Conservation (phyloP, 2,797 vertebrate species). For the Notolepis coatsorum region DNA sequence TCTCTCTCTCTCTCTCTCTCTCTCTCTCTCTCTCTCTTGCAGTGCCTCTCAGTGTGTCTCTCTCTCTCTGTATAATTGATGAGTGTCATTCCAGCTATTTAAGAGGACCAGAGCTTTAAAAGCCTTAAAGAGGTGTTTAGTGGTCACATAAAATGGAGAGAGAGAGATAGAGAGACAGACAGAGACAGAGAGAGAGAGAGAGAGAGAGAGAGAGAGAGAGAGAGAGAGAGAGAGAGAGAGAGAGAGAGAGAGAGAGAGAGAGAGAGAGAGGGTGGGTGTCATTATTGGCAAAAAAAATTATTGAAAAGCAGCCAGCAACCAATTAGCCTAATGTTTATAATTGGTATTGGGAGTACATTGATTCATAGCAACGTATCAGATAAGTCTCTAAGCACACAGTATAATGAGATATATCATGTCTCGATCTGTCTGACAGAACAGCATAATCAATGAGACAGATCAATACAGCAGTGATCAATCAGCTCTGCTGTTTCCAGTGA, state of each 20-base stretch:
- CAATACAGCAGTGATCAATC: too few species aligned
- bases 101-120: slow-evolving; percentile 56
- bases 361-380: slow-evolving; percentile 6
- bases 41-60: too few species aligned
- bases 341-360: slow-evolving; percentile 8
- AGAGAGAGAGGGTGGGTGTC: slow-evolving; percentile 29
- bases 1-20: neutral
- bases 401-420: too few species aligned
- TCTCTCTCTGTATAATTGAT: slow-evolving; percentile 65
- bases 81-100: slow-evolving; percentile 42
- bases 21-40: too few species aligned
- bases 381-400: too few species aligned
- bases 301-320: slow-evolving; percentile 37
- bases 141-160: slow-evolving; percentile 40
- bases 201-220: slow-evolving; percentile 54
- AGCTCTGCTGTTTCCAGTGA: too few species aligned
- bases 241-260: neutral
- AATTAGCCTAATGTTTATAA: slow-evolving; percentile 23
- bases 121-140: slow-evolving; percentile 72
- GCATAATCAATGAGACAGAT: too few species aligned
- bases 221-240: slow-evolving; percentile 14
- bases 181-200: slow-evolving; percentile 47
- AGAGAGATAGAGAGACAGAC: slow-evolving; percentile 40
- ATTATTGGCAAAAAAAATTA: too few species aligned
- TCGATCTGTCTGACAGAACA: too few species aligned